A percentile compares a stretch with the other conserved stretches of the same genome.
Evolutionary conservation across 2,113 vertebrate species (phyloP).

Genomic region (Poecilia latipinna): DNA sequence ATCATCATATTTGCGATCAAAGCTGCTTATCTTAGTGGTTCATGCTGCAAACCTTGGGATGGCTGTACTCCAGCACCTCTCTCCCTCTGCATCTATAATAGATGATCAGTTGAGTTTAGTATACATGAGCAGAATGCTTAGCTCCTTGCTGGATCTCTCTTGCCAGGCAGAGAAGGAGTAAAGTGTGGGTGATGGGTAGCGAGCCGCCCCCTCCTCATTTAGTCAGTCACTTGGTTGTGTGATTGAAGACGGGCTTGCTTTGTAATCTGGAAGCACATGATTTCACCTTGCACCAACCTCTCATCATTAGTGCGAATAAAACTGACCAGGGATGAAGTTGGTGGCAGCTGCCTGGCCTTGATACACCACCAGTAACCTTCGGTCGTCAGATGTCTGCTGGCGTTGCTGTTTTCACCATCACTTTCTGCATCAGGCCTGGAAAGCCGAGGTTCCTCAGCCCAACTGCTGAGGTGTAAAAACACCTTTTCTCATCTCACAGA

Average conservation of each 20-base stretch:
- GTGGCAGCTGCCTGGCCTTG: slow-evolving; percentile 35
- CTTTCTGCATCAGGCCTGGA: not conserved
- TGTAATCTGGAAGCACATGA: slow-evolving; percentile 36
- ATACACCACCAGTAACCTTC: slow-evolving; percentile 10
- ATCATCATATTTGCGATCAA: slow-evolving; percentile 68
- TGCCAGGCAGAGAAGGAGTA: slow-evolving; percentile 14
- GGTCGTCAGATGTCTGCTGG: slow-evolving; percentile 25
- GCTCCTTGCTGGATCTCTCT: slow-evolving; percentile 38
- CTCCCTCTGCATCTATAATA: slow-evolving; percentile 73
- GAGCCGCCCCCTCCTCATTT: slow-evolving; percentile 46
- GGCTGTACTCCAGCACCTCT: slow-evolving; percentile 34
- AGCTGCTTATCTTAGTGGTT: slow-evolving; percentile 59
- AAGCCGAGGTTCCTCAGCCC: slow-evolving; percentile 40
- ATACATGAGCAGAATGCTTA: slow-evolving; percentile 66
- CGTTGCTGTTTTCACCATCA: not conserved
- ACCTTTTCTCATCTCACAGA: slow-evolving; percentile 61
- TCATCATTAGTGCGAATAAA: slow-evolving; percentile 40
- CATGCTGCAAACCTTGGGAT: slow-evolving; percentile 52
- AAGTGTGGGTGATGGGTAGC: slow-evolving; percentile 17
- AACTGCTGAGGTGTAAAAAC: slow-evolving; percentile 48
- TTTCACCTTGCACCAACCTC: slow-evolving; percentile 51
- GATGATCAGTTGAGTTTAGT: slow-evolving; percentile 57
- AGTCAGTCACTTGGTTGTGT: slow-evolving; percentile 19
- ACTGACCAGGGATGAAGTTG: slow-evolving; percentile 31
- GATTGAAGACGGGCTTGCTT: slow-evolving; percentile 50